Evolutionary conservation across 2,113 vertebrate species (phyloP), one percentile per base, ranked within the genome.

Genomic region (Nesogale talazaci): DNA sequence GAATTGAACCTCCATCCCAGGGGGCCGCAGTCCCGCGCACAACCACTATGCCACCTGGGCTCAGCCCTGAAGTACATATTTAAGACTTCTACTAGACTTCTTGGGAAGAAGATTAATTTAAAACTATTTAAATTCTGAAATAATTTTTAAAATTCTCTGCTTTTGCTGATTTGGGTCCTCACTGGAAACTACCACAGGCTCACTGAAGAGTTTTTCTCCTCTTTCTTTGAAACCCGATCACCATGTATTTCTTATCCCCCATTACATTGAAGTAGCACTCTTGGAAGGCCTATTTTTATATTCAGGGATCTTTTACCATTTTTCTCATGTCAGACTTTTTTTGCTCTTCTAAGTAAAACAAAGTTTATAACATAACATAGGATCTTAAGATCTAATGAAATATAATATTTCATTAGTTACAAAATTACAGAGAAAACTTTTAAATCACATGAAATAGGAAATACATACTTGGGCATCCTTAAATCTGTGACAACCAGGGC

Each of bases 401-500:
- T 59, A 81, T 59, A 23, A 5, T 38, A 85, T 79, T 93, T 77
- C 15, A 4, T 92, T 83, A 77, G n/a, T 38, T 91, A 86, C 0
- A 16, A 0, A 90, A 87, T 92, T 91, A 93, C 20, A 23, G 3
- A 70, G 59, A 94, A 92, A 95, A 83, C 91, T 52, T 84, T 16
- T 92, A 17, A 76, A 89, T 91, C 12, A 86, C 57, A 88, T 63
- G 0, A 72, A 36, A 40, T 14, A 89, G 86, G 38, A 38, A 74
- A 83, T 25, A 96, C 98, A 85, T 98, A 99, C 99, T 98, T 99
- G 34, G 99, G 98, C 99, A 99, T 99, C 96, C 98, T 98, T 56
- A 98, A 96, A 97, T 99, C 99, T 88, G 98, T 99, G 90, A 99
- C 98, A 82, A 99, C 99, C 98, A 99, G 99, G 52, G 99, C 99